Evolutionary conservation across 2,888 invertebrate genomes (phyloP).

Genomic region (Gari tellinella): DNA sequence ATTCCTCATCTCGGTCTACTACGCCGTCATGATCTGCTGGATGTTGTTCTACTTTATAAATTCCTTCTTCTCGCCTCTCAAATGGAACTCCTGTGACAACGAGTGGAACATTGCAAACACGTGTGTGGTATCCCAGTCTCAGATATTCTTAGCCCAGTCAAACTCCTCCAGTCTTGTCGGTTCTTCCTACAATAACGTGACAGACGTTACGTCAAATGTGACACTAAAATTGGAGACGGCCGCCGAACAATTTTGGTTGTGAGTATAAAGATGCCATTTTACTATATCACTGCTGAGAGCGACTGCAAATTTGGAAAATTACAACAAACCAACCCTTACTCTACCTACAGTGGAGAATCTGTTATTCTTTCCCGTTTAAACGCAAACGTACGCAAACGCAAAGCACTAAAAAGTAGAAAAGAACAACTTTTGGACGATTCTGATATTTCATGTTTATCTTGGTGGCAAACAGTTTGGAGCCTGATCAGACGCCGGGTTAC

Average conservation of each 20-base stretch:
- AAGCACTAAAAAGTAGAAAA: too few relatives aligned
- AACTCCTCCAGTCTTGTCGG: conserved; percentile 4
- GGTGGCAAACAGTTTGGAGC: too few relatives aligned
- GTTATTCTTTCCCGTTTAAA: too few relatives aligned
- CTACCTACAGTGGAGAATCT: too few relatives aligned
- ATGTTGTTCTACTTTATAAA: conserved; percentile 80
- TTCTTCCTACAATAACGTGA: conserved; percentile 2
- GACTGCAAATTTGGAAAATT: too few relatives aligned
- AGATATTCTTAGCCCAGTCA: background rate
- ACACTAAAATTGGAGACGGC: conserved; percentile 25
- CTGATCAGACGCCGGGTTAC: too few relatives aligned
- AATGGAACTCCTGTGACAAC: conserved; percentile 57
- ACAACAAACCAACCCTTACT: too few relatives aligned
- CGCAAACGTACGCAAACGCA: too few relatives aligned
- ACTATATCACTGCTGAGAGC: too few relatives aligned
- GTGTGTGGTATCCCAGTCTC: conserved; percentile 12
- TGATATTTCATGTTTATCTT: too few relatives aligned
- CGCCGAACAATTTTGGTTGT: conserved; percentile 49
- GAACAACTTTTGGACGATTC: too few relatives aligned
- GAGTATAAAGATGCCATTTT: too few relatives aligned
- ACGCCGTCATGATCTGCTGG: conserved; percentile 85
- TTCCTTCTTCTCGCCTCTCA: conserved; percentile 74
- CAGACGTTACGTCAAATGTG: conserved; percentile 20
- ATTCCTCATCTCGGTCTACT: conserved; percentile 83
- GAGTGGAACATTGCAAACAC: conserved; percentile 47